Base-by-base conservation (phyloP, 2,888 invertebrate genomes). In the Blera fallax region DNA sequence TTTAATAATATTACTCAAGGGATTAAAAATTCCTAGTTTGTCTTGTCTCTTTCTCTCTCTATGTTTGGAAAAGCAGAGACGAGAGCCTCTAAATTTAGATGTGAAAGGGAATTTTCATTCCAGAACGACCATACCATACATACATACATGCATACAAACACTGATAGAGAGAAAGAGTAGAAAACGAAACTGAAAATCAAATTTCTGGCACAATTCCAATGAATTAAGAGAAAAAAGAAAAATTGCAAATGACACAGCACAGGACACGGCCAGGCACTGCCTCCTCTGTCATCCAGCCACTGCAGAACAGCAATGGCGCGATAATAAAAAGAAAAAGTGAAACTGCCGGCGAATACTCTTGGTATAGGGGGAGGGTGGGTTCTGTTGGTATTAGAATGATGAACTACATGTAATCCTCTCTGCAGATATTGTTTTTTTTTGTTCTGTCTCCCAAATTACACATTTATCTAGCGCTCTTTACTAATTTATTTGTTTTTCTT, bases 121-220 rank as follows among this genome's bases (percentile, higher is more conserved):
- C 73, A 80, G 58, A 73, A 73, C 45, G 43, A 37, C 24, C n/a
- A n/a, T n/a, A n/a, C n/a, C n/a, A n/a, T n/a, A n/a, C 18, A 18
- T 18, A 45, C 18, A 16, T 14, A 34, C 34, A 14, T 16, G 21
- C 43, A 34, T 27, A 32, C 18, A 29, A 11, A 67, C 21, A 32
- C 8, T 18, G 11, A 11, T 11, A 18, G 14, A 54, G 18, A 60
- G 56, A 74, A 80, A 37, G 60, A 76, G 70, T 70, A 27, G 37
- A 81, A 67, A 85, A 76, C 40, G 81, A 85, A 85, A 81, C 21
- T 76, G 72, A 81, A 85, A 80, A 85, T 85, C 76, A 76, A 85
- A 81, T 76, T 76, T 81, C 70, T 81, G 81, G 85, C 85, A 81
- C 60, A 85, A 27, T 85, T 85, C 72, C 85, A 85, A 76, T 64